Base-by-base conservation (phyloP, 1,140 invertebrate species). In the Drosophila bifasciata region DNA sequence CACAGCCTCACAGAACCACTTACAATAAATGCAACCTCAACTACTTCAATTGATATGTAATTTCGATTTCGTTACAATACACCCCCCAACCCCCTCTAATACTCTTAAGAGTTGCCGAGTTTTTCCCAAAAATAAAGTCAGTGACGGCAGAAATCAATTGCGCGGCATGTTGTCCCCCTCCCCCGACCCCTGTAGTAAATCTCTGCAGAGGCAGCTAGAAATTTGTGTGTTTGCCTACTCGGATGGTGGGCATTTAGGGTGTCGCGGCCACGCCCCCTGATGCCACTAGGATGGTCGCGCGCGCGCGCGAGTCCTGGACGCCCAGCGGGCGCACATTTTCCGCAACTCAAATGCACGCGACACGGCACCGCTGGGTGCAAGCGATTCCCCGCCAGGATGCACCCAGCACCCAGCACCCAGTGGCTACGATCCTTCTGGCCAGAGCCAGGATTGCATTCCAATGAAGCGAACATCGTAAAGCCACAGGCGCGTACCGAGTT, bases 381-480 rank as follows among this genome's bases (percentile, higher is more conserved):
- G 28, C 19, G 39, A 36, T 36, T 36, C 0, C 32, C 32, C 32
- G 32, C 52, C 7, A 41, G 43, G 43, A 19, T 45, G 25, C 28
- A 36, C 40, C 52, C 52, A 43, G 25, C 3, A 11, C 28, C 28
- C 9, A 4, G 3, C 25, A n/a, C 39, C 36, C 8, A 28, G 25
- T 32, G 9, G 69, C 49, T 21, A 6, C 28, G 25, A 52, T 52
- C 13, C 41, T 52, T 9, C 41, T 45, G 49, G 9, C 5, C 25
- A 39, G 25, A 48, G 9, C 32, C 40, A n/a, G n/a, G 56, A 72
- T 46, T 44, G 64, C 73, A 62, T 85, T 86, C 81, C 81, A 51
- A 66, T 66, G 83, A 88, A 88, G 48, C 69, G 73, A n/a, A 21
- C 49, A 75, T 84, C 70, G 61, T 79, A 79, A 76, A 84, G 74